Conservation (phyloP, 2,797 vertebrate genomes). For the Anabas testudineus region DNA sequence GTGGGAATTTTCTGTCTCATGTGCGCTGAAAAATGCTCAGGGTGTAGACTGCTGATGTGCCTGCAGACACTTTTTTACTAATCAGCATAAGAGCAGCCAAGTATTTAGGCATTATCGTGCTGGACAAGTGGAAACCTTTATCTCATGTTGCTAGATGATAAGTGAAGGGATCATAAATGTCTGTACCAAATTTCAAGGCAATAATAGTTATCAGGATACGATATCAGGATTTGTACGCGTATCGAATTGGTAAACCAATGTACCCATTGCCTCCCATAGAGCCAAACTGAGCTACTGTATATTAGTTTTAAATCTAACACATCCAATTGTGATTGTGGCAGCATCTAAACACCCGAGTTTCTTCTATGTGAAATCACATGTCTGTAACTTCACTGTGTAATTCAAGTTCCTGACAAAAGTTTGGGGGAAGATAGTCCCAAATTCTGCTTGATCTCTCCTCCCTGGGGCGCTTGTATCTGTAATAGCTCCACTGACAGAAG, state of each 20-base stretch:
- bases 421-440: not conserved
- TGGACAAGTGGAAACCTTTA: no score
- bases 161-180: no score
- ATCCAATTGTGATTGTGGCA: not conserved
- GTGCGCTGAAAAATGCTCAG: no score
- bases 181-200: not conserved
- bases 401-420: not conserved
- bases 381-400: not conserved
- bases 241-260: not conserved
- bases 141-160: no score
- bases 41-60: no score
- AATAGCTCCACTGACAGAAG: conserved; percentile 2
- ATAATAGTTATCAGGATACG: not conserved
- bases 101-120: no score
- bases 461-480: not conserved
- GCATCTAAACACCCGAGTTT: no score
- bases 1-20: no score
- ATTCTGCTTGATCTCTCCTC: conserved; percentile 10
- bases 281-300: not conserved
- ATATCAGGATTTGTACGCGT: not conserved
- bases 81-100: no score
- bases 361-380: not conserved
- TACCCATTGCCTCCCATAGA: not conserved
- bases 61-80: no score
- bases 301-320: not conserved